A percentile compares a stretch with the other conserved stretches of the same genome.
Conservation (phyloP, 2,113 vertebrate species). For the Saguinus midas region DNA sequence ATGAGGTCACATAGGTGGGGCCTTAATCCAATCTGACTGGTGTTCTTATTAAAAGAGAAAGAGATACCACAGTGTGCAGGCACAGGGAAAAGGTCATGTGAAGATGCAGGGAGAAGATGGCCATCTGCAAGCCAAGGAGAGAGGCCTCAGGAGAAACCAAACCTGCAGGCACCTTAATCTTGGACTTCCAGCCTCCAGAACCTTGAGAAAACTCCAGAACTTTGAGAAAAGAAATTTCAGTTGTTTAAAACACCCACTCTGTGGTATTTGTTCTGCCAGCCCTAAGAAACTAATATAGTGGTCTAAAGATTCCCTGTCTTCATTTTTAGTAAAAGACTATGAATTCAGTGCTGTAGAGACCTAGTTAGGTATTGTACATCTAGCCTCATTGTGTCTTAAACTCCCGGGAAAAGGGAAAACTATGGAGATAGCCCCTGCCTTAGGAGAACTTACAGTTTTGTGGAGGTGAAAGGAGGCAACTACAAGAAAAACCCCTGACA, state of each 20-base stretch:
- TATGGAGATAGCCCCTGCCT: background rate
- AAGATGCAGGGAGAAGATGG: too few species aligned
- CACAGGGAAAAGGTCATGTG: accelerated
- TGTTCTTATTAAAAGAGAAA: accelerated
- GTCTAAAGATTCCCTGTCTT: background rate
- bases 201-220: background rate
- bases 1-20: accelerated
- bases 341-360: background rate
- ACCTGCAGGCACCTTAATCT: background rate
- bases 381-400: background rate
- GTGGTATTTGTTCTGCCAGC: accelerated
- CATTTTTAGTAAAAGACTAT: background rate
- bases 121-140: background rate
- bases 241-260: too few species aligned
- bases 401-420: background rate
- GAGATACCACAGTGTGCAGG: accelerated
- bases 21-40: background rate
- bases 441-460: background rate
- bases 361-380: background rate
- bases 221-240: background rate
- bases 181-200: background rate
- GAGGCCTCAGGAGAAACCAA: background rate
- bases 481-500: background rate
- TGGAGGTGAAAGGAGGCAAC: background rate
- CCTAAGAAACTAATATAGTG: accelerated